Base-by-base conservation (phyloP, 2,888 invertebrate genomes). In the Lampropteryx suffumata region DNA sequence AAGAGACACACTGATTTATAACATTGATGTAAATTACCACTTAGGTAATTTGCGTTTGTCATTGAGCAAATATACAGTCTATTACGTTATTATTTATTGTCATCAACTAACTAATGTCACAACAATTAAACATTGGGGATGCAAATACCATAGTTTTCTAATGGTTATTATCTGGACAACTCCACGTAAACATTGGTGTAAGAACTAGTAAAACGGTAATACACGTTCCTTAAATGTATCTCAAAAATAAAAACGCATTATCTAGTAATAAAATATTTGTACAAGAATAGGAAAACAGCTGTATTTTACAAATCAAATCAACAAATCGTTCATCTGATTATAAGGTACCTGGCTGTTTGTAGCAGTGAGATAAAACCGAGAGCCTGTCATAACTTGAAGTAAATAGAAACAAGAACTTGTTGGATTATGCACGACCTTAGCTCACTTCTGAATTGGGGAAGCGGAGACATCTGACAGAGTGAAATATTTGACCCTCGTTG, bases 1-100 rank as follows among this genome's bases (percentile, higher is more conserved):
- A 45, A 55, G 69, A 61, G 67, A 58, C 61, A 59, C 57, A 61
- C 59, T 70, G 69, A 73, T 73, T 71, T 73, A 72, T 69, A 59
- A 62, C 64, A 60, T 60, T 61, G 59, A 64, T 67, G 69, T 69
- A 71, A 72, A 69, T 72, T 69, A 68, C 63, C 64, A 69, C 62
- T 69, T 65, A 68, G 61, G 55, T 59, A 55, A 55, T 68, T 65
- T 67, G 65, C 65, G 57, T 64, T 63, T 57, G 62, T 65, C 65
- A 64, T 67, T 53, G 48, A 53, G 61, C 64, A 65, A 70, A 67
- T 68, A 60, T 58, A 55, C 53, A 32, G 44, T 14, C 40, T 29
- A 42, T 52, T 49, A 47, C 37, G 48, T 44, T 49, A 48, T 39
- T 45, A 43, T 37, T 39, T 26, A 43, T 32, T 28, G 42, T 26